Evolutionary conservation across 23 tunicate genomes (phyloP).

Genomic region (Ciona savignyi): DNA sequence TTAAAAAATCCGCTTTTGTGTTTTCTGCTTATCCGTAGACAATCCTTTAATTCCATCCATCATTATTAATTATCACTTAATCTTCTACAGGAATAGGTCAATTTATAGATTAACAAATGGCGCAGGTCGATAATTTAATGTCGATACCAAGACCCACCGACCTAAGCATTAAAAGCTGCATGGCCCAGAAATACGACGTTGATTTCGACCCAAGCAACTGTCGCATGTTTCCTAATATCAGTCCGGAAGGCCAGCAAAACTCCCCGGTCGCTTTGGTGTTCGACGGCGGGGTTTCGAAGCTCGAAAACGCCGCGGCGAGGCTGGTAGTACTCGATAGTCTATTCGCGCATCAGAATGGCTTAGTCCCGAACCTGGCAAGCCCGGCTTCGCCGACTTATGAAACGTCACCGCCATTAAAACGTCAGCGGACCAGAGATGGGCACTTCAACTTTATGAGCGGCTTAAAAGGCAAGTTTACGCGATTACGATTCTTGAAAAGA

Average conservation of each 20-base stretch:
- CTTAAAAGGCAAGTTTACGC: neutral
- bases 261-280: neutral
- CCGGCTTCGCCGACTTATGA: slow-evolving; percentile 29
- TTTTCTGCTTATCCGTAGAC: no score
- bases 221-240: neutral
- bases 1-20: no score
- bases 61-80: no score
- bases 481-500: no score
- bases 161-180: slow-evolving; percentile 39
- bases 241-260: neutral
- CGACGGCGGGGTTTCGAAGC: neutral
- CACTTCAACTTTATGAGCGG: neutral
- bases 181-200: slow-evolving; percentile 7
- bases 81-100: neutral
- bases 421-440: neutral
- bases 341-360: slow-evolving; percentile 12
- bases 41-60: no score
- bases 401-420: neutral
- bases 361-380: neutral
- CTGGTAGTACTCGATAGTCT: slow-evolving; percentile 43
- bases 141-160: slow-evolving; percentile 45
- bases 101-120: neutral
- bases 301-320: slow-evolving; percentile 6
- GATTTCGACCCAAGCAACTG: slow-evolving; percentile 4
- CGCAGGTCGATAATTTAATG: neutral